Conservation (phyloP, 1,140 invertebrate species). For the Hyposmocoma kahamanoa region DNA sequence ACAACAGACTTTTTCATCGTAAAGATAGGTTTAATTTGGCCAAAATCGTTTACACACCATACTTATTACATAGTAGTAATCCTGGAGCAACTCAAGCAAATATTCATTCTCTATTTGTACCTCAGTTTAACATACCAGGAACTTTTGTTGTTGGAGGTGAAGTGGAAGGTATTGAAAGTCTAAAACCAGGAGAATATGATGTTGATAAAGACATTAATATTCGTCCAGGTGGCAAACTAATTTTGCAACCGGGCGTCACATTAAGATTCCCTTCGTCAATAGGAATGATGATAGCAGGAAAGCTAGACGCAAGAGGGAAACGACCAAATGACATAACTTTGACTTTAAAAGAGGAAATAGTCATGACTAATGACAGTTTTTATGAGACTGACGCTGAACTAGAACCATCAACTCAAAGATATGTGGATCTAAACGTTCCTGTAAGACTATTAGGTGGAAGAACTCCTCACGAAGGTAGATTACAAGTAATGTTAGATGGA, state of each 20-base stretch:
- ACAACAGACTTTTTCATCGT: slow-evolving; percentile 88
- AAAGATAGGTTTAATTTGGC: slow-evolving; percentile 95
- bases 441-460: slow-evolving; percentile 85
- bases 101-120: slow-evolving; percentile 82
- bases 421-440: slow-evolving; percentile 75
- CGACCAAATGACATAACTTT: slow-evolving; percentile 85
- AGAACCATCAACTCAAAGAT: slow-evolving; percentile 74
- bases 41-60: slow-evolving; percentile 89
- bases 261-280: slow-evolving; percentile 91
- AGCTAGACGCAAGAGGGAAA: slow-evolving; percentile 87
- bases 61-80: slow-evolving; percentile 88
- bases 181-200: slow-evolving; percentile 86
- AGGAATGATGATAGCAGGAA: slow-evolving; percentile 97
- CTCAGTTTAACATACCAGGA: slow-evolving; percentile 80
- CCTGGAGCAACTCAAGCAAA: slow-evolving; percentile 86
- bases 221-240: slow-evolving; percentile 88
- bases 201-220: slow-evolving; percentile 94
- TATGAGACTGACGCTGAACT: slow-evolving; percentile 74
- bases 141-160: slow-evolving; percentile 88
- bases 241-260: slow-evolving; percentile 89
- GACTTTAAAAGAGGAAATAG: slow-evolving; percentile 83
- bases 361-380: slow-evolving; percentile 77
- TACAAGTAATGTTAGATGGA: slow-evolving; percentile 86
- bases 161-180: slow-evolving; percentile 88
- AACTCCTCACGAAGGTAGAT: slow-evolving; percentile 83